phyloP scores from a whole-genome alignment of 2,888 invertebrate genomes.

The Sicus ferrugineus region DNA sequence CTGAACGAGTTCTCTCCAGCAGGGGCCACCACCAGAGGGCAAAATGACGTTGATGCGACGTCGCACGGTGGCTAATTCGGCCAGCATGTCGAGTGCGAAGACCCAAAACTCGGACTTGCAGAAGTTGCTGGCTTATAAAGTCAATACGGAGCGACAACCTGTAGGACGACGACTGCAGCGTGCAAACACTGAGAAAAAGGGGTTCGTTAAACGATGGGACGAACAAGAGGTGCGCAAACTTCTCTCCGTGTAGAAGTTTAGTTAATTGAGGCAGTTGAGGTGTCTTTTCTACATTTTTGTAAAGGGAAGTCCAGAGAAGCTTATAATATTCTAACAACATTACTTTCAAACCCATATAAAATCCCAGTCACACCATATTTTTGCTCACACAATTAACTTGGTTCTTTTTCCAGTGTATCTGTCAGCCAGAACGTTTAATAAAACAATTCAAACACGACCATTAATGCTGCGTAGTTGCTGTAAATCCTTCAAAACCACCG shows the following conservation, averaged over 20 bases:
- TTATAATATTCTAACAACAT: too few relatives aligned
- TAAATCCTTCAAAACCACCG: slow-evolving; percentile 13
- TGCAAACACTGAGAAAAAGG: slow-evolving; percentile 10
- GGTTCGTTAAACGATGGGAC: too few relatives aligned
- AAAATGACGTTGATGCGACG: slow-evolving; percentile 1
- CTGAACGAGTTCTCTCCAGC: neutral
- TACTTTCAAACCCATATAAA: too few relatives aligned
- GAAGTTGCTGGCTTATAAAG: slow-evolving; percentile 12
- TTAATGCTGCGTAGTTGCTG: slow-evolving; percentile 3
- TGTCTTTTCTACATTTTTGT: too few relatives aligned
- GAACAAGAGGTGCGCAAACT: too few relatives aligned
- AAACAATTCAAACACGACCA: slow-evolving; percentile 17
- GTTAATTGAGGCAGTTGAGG: too few relatives aligned
- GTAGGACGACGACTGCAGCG: neutral
- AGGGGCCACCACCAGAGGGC: neutral
- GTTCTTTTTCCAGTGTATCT: slow-evolving; percentile 8
- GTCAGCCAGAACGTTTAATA: slow-evolving; percentile 15
- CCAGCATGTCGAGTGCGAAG: neutral
- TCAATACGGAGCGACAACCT: slow-evolving; percentile 29
- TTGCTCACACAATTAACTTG: neutral
- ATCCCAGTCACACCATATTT: too few relatives aligned
- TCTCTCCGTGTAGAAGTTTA: too few relatives aligned
- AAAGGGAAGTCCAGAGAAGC: too few relatives aligned
- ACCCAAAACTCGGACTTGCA: slow-evolving; percentile 7
- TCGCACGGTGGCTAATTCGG: too few relatives aligned